Evolutionary conservation across 2,888 invertebrate genomes (phyloP), one percentile per base, ranked within the genome.

Genomic region (Alsophila aescularia): DNA sequence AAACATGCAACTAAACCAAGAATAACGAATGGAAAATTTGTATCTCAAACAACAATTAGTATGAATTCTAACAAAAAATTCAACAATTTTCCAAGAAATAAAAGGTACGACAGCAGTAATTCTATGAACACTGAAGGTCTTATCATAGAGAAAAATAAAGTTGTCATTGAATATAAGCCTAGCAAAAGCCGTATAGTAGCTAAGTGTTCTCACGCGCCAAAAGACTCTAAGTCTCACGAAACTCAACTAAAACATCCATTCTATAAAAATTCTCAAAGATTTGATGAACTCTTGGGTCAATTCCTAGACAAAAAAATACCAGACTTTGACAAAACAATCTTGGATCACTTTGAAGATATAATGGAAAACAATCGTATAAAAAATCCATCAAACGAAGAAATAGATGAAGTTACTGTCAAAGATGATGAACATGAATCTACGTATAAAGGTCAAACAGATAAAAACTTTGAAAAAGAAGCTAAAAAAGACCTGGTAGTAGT

Each of bases 211-310:
- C 85, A 88, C 32, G 49, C 56, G 0, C 77, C 79, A 0, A 78
- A 78, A 55, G 79, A 82, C 0, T 66, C 68, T 0, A 79, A 81
- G 37, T 66, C 74, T 0, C 79, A 84, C 16, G 86, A 87, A 39
- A 75, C 76, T 27, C 67, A 81, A 43, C 40, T 81, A 0, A 85
- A 83, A 29, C 82, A 87, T 64, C 85, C 87, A 0, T 87, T 80
- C 40, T 83, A 83, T 18, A 80, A 87, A 52, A 79, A 85, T 27
- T 74, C 79, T 0, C 83, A 86, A 61, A 67, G 73, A 29, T 37
- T 87, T 0, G 86, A 87, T n/a, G 73, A 84, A 10, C 37, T 85
- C 0, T 34, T 86, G 1, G 83, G 81, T 13, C 69, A 64, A 6
- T 70, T 84, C 43, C 41, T 81, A 0, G 73, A 77, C n/a, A 79